phyloP scores from a whole-genome alignment of 2,113 vertebrate genomes.

The Tupaia tana region DNA sequence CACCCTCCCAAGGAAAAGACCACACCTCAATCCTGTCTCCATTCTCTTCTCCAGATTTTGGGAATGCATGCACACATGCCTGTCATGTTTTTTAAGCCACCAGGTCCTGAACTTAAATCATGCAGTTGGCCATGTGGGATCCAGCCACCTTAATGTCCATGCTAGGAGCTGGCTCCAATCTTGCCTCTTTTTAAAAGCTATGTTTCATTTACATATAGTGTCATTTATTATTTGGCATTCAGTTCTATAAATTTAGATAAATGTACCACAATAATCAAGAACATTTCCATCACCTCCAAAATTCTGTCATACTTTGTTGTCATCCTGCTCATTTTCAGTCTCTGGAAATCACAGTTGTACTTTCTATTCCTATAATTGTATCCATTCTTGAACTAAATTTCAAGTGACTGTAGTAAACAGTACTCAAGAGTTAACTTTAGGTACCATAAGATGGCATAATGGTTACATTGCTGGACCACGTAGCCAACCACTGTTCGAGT shows the following conservation, averaged over 20 bases:
- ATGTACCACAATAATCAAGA: background rate
- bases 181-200: background rate
- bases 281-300: constrained; percentile 6
- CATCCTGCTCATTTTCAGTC: background rate
- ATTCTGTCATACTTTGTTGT: background rate
- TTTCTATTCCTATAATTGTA: background rate
- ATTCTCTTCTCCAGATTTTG: too few relatives aligned
- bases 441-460: too few relatives aligned
- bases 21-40: too few relatives aligned
- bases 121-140: too few relatives aligned
- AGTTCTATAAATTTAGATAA: background rate
- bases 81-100: too few relatives aligned
- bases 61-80: too few relatives aligned
- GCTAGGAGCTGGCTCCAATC: too few relatives aligned
- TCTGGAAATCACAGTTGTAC: background rate
- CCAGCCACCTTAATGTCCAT: too few relatives aligned
- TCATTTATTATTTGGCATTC: background rate
- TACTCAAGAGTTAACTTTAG: background rate
- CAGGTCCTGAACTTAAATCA: too few relatives aligned
- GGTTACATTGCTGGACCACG: too few relatives aligned
- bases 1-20: too few relatives aligned
- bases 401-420: background rate
- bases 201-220: background rate
- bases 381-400: constrained; percentile 17
- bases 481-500: too few relatives aligned